Conservation (phyloP, 2,113 vertebrate genomes). For the Oxyruncus cristatus region DNA sequence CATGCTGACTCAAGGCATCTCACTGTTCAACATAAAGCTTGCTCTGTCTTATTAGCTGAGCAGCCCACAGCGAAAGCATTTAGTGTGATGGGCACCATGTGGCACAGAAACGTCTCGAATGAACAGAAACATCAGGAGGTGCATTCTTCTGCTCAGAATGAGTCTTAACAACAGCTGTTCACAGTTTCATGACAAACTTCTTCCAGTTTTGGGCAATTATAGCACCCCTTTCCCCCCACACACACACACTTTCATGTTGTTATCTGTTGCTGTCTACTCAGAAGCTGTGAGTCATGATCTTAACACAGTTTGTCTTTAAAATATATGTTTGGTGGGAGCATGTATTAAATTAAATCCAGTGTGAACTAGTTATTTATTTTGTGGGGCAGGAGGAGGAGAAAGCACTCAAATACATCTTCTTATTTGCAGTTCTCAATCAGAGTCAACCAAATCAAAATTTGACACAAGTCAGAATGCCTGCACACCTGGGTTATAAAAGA, state of each 20-base stretch:
- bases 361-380: not conserved
- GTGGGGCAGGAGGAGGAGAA: accelerated
- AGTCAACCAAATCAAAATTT: not conserved
- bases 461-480: not conserved
- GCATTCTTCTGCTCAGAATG: slow-evolving; percentile 39
- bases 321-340: not conserved
- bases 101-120: slow-evolving; percentile 35
- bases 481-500: not conserved
- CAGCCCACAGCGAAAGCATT: not conserved
- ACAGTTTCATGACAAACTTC: slow-evolving; percentile 2
- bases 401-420: not conserved
- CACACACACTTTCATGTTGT: not conserved
- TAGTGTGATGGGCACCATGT: not conserved
- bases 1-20: slow-evolving; percentile 3
- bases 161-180: slow-evolving; percentile 16
- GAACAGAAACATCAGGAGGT: slow-evolving; percentile 43
- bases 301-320: not conserved
- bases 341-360: not conserved
- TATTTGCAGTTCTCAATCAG: not conserved
- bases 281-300: not conserved
- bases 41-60: not conserved
- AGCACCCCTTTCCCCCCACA: not conserved
- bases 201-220: not conserved
- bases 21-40: slow-evolving; percentile 15
- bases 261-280: not conserved